Base-by-base conservation (phyloP, 1,140 invertebrate genomes). In the Drosophila parvula region DNA sequence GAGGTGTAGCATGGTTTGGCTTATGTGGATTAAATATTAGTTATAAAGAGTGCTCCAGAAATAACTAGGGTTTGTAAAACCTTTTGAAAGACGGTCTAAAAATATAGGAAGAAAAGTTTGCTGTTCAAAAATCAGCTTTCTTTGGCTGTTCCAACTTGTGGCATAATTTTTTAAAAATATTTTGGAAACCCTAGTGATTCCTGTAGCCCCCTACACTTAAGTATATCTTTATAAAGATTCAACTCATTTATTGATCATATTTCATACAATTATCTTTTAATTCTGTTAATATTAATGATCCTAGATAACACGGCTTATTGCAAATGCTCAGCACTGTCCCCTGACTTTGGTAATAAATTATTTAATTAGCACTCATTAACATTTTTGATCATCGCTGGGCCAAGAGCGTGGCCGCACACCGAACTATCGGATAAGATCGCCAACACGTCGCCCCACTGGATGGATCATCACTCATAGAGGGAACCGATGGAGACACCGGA, bases 351-450 rank as follows among this genome's bases (percentile, higher is more conserved):
- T 62, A 83, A 84, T 89, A 90, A 88, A 84, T 84, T 81, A 88
- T 73, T 90, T 89, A 89, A 89, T 90, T 88, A 89, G 69, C 56
- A 53, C 59, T 74, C 70, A 89, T 89, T 84, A 88, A 64, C 80
- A 90, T 89, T 80, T 69, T n/a, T 69, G 65, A 59, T 61, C 59
- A 58, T 27, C 41, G 28, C 44, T 55, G 22, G 22, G 14, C 36
- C 9, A 55, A 32, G 55, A 78, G 74, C 84, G 80, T 89, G 84
- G 67, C 60, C 50, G 44, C 63, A 73, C 67, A 79, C 47, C 60
- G 40, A 71, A 53, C 55, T 67, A 47, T 44, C 53, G 73, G 83
- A 88, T 88, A 88, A 88, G 83, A 88, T 88, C 83, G 69, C 48
- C 76, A 59, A 47, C 77, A 82, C 71, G 71, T 38, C 41, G 7